phyloP scores from a whole-genome alignment of 1,140 invertebrate species.

The Xylocopa sonorina region DNA sequence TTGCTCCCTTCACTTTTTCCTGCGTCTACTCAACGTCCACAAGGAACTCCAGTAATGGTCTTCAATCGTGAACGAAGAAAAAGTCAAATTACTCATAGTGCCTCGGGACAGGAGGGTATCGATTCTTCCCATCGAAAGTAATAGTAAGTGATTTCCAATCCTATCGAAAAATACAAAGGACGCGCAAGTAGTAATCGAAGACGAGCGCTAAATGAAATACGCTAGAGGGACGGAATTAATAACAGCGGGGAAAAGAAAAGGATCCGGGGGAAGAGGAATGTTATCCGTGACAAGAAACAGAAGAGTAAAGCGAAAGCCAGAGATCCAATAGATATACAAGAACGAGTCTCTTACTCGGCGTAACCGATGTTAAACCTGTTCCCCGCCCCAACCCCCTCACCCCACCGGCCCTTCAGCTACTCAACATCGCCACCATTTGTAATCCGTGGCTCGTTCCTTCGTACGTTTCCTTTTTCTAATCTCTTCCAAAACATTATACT shows the following conservation, averaged over 20 bases:
- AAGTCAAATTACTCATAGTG: no score
- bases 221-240: neutral
- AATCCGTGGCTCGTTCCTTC: conserved; percentile 15
- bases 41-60: no score
- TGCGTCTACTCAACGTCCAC: no score
- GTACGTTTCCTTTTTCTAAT: neutral
- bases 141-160: no score
- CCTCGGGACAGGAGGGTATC: no score
- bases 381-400: neutral
- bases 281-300: neutral
- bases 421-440: neutral
- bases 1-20: no score
- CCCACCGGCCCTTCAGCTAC: no score
- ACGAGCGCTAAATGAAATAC: neutral
- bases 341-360: conserved; percentile 43
- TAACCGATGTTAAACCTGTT: conserved; percentile 61
- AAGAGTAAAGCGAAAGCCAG: conserved; percentile 28
- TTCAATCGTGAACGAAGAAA: no score
- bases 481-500: neutral
- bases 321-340: conserved; percentile 54
- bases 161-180: no score
- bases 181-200: neutral
- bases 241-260: neutral
- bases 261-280: neutral
- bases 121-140: no score